Evolutionary conservation across 2,797 vertebrate genomes (phyloP).

Genomic region (Melopsittacus undulatus): DNA sequence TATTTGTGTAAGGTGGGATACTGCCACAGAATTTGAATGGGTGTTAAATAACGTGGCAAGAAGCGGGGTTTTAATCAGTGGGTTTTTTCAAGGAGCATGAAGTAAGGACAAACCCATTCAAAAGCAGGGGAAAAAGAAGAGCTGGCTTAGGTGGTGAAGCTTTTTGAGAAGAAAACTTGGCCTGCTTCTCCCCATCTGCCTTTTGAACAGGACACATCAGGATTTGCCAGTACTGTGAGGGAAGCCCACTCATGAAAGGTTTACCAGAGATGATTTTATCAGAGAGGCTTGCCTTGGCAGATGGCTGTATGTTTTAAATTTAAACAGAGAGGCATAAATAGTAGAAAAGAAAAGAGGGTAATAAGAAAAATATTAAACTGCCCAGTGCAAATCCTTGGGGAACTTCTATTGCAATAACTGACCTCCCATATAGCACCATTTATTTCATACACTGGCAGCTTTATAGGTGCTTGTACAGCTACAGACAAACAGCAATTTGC

Average conservation of each 20-base stretch:
- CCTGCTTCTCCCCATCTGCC: neutral
- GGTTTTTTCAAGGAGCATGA: neutral
- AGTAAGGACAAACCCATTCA: neutral
- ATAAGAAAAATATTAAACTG: slow-evolving; percentile 86
- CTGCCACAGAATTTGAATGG: slow-evolving; percentile 11
- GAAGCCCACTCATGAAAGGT: slow-evolving; percentile 38
- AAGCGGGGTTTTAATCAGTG: neutral
- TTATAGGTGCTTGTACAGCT: slow-evolving; percentile 85
- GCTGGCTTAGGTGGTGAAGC: neutral
- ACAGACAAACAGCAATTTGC: slow-evolving; percentile 86
- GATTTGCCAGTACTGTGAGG: neutral
- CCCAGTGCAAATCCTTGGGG: slow-evolving; percentile 79
- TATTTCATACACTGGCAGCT: slow-evolving; percentile 82
- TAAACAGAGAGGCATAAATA: slow-evolving; percentile 81
- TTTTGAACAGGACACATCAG: neutral
- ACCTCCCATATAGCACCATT: slow-evolving; percentile 83
- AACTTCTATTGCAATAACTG: slow-evolving; percentile 81
- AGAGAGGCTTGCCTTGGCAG: slow-evolving; percentile 59
- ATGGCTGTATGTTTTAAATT: slow-evolving; percentile 76
- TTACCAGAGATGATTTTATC: slow-evolving; percentile 60
- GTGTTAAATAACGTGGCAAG: neutral
- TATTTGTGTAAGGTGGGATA: neutral
- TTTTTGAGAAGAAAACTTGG: neutral
- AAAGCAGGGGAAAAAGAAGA: neutral
- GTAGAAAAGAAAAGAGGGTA: slow-evolving; percentile 80